Percentiles rank a stretch among this genome's conserved stretches.
Conservation (phyloP, 2,888 invertebrate species). For the Mythimna loreyi region DNA sequence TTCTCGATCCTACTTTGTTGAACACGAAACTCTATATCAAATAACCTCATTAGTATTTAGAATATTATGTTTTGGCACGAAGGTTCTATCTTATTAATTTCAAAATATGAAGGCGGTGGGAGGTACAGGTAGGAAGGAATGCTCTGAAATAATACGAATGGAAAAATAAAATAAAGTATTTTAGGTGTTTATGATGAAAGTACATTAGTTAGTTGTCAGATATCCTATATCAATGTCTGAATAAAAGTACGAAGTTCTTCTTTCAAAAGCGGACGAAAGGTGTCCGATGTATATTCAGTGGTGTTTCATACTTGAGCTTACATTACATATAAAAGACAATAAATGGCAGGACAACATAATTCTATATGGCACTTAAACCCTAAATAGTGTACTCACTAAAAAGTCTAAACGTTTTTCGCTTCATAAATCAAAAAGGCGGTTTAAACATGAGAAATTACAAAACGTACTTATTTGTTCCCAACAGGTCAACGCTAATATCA, state of each 20-base stretch:
- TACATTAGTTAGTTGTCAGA: not conserved
- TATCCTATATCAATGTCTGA: not conserved
- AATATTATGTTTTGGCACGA: conserved; percentile 72
- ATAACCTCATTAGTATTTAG: conserved; percentile 64
- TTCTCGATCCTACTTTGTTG: conserved; percentile 48
- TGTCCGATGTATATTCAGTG: not conserved
- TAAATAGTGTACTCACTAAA: conserved; percentile 32
- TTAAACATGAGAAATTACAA: conserved; percentile 60
- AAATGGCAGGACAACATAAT: conserved; percentile 40
- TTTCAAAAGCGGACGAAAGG: not conserved
- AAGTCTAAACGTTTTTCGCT: conserved; percentile 30
- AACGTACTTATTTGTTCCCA: conserved; percentile 79
- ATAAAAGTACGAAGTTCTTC: not conserved
- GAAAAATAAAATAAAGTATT: not conserved
- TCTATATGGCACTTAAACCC: conserved; percentile 26
- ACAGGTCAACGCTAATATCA: conserved; percentile 77
- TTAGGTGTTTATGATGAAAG: not conserved
- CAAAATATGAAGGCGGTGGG: conserved; percentile 64
- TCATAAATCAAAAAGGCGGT: conserved; percentile 47
- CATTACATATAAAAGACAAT: conserved; percentile 15
- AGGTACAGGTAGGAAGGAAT: conserved; percentile 8
- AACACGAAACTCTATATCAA: conserved; percentile 62
- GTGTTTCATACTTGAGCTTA: conserved; percentile 16
- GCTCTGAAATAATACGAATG: conserved; percentile 7
- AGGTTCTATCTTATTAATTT: conserved; percentile 67